Base-by-base conservation (phyloP, 2,797 vertebrate species). In the Scomberomorus guttatus region DNA sequence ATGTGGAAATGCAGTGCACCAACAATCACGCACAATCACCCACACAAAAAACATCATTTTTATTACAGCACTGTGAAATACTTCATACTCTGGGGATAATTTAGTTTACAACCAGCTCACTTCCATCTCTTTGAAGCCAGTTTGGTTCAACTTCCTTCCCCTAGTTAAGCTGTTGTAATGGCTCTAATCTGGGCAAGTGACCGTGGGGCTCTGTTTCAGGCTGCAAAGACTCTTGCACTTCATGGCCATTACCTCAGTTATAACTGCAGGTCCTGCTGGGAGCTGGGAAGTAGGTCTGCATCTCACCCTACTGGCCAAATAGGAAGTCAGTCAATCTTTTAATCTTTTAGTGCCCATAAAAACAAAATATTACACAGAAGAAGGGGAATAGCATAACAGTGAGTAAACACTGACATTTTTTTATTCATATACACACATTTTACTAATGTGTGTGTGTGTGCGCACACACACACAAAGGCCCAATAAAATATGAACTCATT, bases 231-330 rank as follows among this genome's bases (percentile, higher is more conserved):
- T 77, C 42, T 8, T 55, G 55, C 60, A 79, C 79, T 89, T 83
- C 80, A 85, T 85, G 89, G 82, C 83, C 83, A 91, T 92, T 90
- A 91, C 75, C 82, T 80, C 79, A 60, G 82, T 78, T 86, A 82
- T 75, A 78, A 84, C 77, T 77, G 70, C 52, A 44, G 72, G 58
- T 80, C 87, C 84, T 84, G 87, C 86, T 80, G 87, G 64, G 82
- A 85, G 76, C 63, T 64, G 77, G 77, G 82, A 83, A 59, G 54
- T 17, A 61, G 59, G 61, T 73, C 84, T 77, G 79, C 7, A 24
- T 87, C 73, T 84, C 77, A 78, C 51, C 44, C 42, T 55, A 42
- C 39, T 17, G 71, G 65, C 65, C 68, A 75, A 64, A 77, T 71
- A 67, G 67, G 72, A 91, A 84, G 87, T 56, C 34, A 67, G 79